Base-by-base conservation (phyloP, 2,797 vertebrate genomes). In the Mastacembelus armatus region DNA sequence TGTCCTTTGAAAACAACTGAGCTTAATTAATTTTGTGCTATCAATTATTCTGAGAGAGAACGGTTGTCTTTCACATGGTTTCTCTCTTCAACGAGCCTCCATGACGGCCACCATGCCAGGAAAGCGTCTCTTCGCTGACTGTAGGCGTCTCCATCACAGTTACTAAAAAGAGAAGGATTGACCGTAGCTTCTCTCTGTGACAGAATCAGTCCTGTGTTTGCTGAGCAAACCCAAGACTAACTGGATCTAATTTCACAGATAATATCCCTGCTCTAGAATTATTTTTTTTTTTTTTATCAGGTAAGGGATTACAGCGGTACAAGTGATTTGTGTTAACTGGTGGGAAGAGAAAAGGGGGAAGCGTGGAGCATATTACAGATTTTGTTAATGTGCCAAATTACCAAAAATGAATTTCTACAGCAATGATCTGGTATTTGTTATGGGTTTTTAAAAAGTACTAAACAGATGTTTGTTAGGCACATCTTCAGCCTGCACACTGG, bases 381-480 rank as follows among this genome's bases (percentile, higher is more conserved):
- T 74, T 32, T 73, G 80, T 63, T 65, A 76, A 74, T 82, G 77
- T 66, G 35, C 55, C 15, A n/a, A n/a, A n/a, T n/a, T n/a, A n/a
- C n/a, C n/a, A n/a, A n/a, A n/a, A n/a, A n/a, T n/a, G n/a, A n/a
- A n/a, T n/a, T n/a, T n/a, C n/a, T n/a, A n/a, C n/a, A n/a, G n/a
- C n/a, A n/a, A n/a, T n/a, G 12, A 54, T 66, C 43, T 49, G 36
- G 45, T 70, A 65, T 85, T 81, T 87, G 68, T 74, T 78, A 57
- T 49, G 61, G 73, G 59, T 77, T 77, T 80, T 71, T 43, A 10
- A 81, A 68, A 30, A 56, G 59, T 39, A 78, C 61, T 51, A 82
- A 87, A 88, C 89, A 92, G 86, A 89, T 92, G 92, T 85, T 89
- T 84, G 73, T 52, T 70, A 60, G 83, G 79, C 75, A 51, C 70